A percentile compares a stretch with the other conserved stretches of the same genome.
Conservation (phyloP, 2,113 vertebrate genomes). For the Aphyosemion australe region DNA sequence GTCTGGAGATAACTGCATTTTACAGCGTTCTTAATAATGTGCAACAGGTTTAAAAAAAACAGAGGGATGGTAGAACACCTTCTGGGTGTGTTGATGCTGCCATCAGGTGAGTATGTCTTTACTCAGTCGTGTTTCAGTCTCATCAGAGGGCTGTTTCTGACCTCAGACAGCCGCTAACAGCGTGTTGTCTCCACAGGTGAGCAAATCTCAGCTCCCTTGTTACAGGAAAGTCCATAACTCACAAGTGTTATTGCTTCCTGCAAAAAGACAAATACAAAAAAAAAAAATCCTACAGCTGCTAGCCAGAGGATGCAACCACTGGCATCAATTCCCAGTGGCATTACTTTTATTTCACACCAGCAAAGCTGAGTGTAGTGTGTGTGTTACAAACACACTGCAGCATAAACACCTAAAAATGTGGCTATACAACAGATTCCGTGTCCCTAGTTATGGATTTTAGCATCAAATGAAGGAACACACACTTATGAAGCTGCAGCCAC, state of each 20-base stretch:
- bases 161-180: conserved; percentile 38
- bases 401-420: not conserved
- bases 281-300: conserved; percentile 12
- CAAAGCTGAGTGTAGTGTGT: conserved; percentile 3
- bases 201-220: conserved; percentile 33
- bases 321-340: conserved; percentile 30
- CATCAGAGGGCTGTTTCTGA: conserved; percentile 54
- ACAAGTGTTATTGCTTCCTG: conserved; percentile 46
- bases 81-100: conserved; percentile 27
- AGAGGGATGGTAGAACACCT: conserved; percentile 22
- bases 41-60: not conserved
- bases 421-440: not conserved
- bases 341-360: conserved; percentile 25
- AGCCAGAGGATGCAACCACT: conserved; percentile 15
- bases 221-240: conserved; percentile 60
- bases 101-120: conserved; percentile 27
- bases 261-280: conserved; percentile 2
- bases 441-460: not conserved
- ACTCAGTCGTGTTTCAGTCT: conserved; percentile 42
- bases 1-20: not conserved
- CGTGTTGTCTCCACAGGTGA: conserved; percentile 57
- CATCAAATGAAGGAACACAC: conserved; percentile 1
- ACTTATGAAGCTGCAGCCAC: conserved; percentile 21
- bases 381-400: conserved; percentile 1
- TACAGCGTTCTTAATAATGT: conserved; percentile 5